Evolutionary conservation across 2,888 invertebrate species (phyloP).

Genomic region (Hartigia nigra): DNA sequence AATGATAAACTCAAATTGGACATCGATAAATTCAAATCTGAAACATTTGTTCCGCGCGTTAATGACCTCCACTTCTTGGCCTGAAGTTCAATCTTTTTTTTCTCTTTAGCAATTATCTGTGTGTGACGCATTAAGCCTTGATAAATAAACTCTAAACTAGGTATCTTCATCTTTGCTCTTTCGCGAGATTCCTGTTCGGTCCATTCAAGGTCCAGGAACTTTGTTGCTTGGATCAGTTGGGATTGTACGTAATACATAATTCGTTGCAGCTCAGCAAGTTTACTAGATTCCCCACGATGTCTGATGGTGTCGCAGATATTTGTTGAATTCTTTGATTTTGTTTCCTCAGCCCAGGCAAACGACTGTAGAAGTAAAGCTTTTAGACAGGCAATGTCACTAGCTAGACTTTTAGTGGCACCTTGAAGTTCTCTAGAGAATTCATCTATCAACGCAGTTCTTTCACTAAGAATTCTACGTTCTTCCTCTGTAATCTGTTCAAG

Average conservation of each 20-base stretch:
- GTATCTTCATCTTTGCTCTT: slow-evolving; percentile 70
- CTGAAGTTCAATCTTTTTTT: slow-evolving; percentile 46
- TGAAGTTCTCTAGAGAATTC: slow-evolving; percentile 73
- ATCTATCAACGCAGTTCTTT: slow-evolving; percentile 69
- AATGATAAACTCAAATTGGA: slow-evolving; percentile 46
- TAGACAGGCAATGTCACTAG: slow-evolving; percentile 71
- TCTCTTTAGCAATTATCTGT: slow-evolving; percentile 74
- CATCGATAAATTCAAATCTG: slow-evolving; percentile 50
- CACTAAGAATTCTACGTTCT: slow-evolving; percentile 69
- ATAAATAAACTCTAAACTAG: slow-evolving; percentile 81
- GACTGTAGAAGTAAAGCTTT: slow-evolving; percentile 70
- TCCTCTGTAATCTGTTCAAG: slow-evolving; percentile 71
- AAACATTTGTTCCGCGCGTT: slow-evolving; percentile 34
- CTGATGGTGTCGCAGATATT: slow-evolving; percentile 52
- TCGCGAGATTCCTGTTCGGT: slow-evolving; percentile 65
- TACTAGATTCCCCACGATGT: slow-evolving; percentile 76
- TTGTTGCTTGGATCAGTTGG: slow-evolving; percentile 78
- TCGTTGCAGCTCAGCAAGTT: slow-evolving; percentile 77
- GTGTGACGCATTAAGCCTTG: slow-evolving; percentile 82
- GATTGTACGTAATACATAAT: slow-evolving; percentile 79
- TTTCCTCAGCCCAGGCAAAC: slow-evolving; percentile 72
- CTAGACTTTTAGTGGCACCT: slow-evolving; percentile 72
- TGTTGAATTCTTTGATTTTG: slow-evolving; percentile 67
- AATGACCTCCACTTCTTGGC: slow-evolving; percentile 49
- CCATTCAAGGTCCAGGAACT: slow-evolving; percentile 83